Base-by-base conservation (phyloP, 2,113 vertebrate genomes). In the Crocuta crocuta region DNA sequence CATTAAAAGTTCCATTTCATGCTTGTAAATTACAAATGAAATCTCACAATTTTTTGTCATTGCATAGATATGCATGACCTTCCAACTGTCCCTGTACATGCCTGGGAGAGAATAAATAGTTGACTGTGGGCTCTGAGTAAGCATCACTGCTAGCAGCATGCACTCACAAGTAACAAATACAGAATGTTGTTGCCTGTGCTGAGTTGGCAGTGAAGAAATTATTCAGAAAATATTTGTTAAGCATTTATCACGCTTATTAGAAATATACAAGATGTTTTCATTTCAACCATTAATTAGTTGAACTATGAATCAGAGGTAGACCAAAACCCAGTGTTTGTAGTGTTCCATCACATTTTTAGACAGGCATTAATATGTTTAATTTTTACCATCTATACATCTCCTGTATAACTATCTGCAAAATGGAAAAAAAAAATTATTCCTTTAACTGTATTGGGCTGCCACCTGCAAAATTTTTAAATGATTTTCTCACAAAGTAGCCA, bases 11-110 rank as follows among this genome's bases (percentile, higher is more conserved):
- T 90, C 26, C 9, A 79, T 68, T 53, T 94, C 39, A 48, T 83
- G 48, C 43, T 96, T 91, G 10, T 66, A 61, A 95, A 73, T 91
- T 65, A 78, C 55, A 63, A n/a, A 76, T 73, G 55, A 89, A 91
- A 80, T 95, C 80, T 84, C 43, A 63, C 24, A 79, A 24, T 19
- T 70, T 65, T 87, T 78, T 91, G 43, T 70, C 70, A 28, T 48
- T 83, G 48, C 24, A 23, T 58, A 84, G 10, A n/a, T 50, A 35
- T 16, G 39, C 2, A 45, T 85, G 11, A 65, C 28, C 61, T 95
- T 94, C 17, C 4, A 24, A 26, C 48, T 33, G 1, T 80, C 19
- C 61, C 16, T 39, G 23, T n/a, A 23, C 11, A 11, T 53, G 31
- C 13, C 26, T 61, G 8, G 28, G 68, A 96, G 70, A 88, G 9